phyloP scores from a whole-genome alignment of 2,888 invertebrate genomes.

The Coenonympha glycerion region DNA sequence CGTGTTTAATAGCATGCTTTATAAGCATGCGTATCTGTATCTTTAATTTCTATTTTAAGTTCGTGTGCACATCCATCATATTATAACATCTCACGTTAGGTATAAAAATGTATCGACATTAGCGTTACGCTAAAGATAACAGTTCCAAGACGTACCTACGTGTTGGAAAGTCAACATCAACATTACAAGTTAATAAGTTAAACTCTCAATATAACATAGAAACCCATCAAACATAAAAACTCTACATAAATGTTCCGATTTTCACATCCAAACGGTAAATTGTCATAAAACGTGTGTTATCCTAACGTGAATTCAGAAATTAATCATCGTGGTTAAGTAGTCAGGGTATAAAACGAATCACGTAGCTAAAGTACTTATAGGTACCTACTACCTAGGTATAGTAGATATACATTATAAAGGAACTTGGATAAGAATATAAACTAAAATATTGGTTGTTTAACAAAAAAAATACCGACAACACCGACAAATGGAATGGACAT shows the following conservation, averaged over 20 bases:
- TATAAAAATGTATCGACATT: conserved; percentile 55
- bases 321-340: conserved; percentile 7
- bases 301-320: conserved; percentile 8
- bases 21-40: too few relatives aligned
- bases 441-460: neutral
- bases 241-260: conserved; percentile 4
- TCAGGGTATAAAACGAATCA: too few relatives aligned
- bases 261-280: conserved; percentile 12
- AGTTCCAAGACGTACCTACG: conserved; percentile 33
- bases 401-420: too few relatives aligned
- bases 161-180: conserved; percentile 37
- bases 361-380: too few relatives aligned
- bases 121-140: conserved; percentile 60
- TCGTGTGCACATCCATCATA: neutral
- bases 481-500: conserved; percentile 17
- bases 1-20: too few relatives aligned
- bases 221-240: conserved; percentile 22
- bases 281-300: conserved; percentile 7
- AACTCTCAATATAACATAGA: conserved; percentile 27
- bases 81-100: conserved; percentile 14
- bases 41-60: conserved; percentile 9
- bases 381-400: too few relatives aligned
- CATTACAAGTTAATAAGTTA: conserved; percentile 40
- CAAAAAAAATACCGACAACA: neutral
- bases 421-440: neutral